phyloP scores from a whole-genome alignment of 2,113 vertebrate genomes.

The Ivindomyrus marchei region DNA sequence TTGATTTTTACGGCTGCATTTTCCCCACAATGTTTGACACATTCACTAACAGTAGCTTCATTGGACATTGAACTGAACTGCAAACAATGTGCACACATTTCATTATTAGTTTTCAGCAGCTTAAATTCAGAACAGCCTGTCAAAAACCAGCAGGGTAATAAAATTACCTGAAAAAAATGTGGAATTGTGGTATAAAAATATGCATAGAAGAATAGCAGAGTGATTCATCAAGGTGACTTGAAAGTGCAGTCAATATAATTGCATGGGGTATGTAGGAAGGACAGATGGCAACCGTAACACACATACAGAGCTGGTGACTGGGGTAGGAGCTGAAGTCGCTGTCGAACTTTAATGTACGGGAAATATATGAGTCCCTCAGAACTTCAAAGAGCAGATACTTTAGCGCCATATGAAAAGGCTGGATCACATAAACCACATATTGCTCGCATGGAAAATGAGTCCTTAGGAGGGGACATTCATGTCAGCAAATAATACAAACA shows the following conservation, averaged over 20 bases:
- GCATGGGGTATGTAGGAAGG: not conserved
- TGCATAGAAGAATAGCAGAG: not conserved
- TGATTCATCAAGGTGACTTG: constrained; percentile 1
- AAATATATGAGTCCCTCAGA: not conserved
- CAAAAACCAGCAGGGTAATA: not conserved
- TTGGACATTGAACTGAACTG: not conserved
- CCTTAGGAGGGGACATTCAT: not conserved
- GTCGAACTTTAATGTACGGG: not conserved
- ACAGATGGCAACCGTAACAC: not conserved
- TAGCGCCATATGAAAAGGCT: not conserved
- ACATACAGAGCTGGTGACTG: not conserved
- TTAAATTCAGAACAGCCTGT: not conserved
- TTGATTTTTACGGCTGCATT: not conserved
- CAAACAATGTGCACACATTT: not conserved
- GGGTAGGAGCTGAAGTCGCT: not conserved
- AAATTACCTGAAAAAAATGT: not conserved
- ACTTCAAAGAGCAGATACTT: not conserved
- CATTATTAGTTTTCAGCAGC: not conserved
- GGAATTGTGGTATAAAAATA: not conserved
- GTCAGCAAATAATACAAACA: not conserved
- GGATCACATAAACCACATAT: not conserved
- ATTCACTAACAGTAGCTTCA: not conserved
- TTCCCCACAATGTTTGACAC: not conserved
- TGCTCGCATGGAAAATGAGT: not conserved
- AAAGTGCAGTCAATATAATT: not conserved